These are phyloP conservation scores for Porites evermanni DNA, from an alignment of 92 coral and sea anemone genomes.

Conservation along the genomic window DNA sequence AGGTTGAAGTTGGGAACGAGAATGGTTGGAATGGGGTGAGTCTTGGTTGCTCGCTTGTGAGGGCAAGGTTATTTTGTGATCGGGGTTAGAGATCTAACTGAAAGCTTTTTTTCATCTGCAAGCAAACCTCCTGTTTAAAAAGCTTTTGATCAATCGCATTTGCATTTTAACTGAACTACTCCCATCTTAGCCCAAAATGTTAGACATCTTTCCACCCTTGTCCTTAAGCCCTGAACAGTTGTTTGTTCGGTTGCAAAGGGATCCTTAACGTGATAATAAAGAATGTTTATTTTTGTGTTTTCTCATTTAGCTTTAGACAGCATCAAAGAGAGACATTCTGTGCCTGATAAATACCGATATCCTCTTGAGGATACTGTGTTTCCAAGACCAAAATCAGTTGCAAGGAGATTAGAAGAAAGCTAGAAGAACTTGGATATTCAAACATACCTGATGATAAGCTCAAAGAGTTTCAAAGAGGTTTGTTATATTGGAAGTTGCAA, in stretches of 20 bases:
- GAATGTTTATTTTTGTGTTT: neutral
- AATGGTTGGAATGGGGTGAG: no score
- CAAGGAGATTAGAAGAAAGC: conserved; percentile 89
- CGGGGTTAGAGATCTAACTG: no score
- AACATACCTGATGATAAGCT: conserved; percentile 89
- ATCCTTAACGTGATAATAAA: no score
- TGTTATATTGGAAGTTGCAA: neutral
- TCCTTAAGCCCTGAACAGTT: no score
- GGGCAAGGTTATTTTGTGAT: no score
- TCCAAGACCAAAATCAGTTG: conserved; percentile 15
- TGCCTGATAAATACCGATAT: conserved; percentile 10
- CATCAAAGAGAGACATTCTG: conserved; percentile 5
- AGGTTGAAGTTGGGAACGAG: no score
- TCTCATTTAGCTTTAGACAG: neutral
- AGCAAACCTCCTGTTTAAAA: no score
- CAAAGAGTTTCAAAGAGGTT: conserved; percentile 87
- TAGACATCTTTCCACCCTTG: no score
- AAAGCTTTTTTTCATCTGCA: no score
- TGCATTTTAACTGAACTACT: neutral
- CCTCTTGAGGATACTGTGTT: conserved; percentile 38
- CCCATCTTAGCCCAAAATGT: neutral
- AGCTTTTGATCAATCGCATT: neutral
- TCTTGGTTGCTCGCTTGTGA: no score
- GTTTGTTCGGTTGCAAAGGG: no score
- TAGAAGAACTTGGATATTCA: conserved; percentile 87